Evolutionary conservation across 2,113 vertebrate genomes (phyloP).

Genomic region (Megaceryle torquata): DNA sequence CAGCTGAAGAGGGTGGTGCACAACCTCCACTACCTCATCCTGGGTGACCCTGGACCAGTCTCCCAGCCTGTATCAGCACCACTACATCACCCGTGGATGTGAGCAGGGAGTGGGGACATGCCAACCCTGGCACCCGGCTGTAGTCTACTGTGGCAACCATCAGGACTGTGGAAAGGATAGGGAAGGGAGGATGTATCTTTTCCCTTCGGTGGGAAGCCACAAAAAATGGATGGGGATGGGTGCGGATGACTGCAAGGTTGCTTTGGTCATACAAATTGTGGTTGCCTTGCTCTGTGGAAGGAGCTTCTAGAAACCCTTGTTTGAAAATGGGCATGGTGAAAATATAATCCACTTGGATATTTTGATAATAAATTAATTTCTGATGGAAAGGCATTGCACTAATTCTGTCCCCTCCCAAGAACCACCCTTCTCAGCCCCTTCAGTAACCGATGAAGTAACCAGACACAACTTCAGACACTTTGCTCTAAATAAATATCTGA

Average conservation of each 20-base stretch:
- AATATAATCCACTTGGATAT: background rate
- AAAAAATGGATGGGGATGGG: background rate
- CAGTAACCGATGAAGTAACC: constrained; percentile 17
- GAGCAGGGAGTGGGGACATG: too few relatives aligned
- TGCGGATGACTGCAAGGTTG: background rate
- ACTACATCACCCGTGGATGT: background rate
- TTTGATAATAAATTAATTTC: background rate
- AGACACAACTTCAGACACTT: background rate
- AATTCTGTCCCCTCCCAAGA: constrained; percentile 10
- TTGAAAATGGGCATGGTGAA: background rate
- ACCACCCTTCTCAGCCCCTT: background rate
- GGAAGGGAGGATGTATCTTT: background rate
- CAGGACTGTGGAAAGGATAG: background rate
- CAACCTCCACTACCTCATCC: fast-evolving
- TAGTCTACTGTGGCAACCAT: background rate
- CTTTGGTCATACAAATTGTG: fast-evolving
- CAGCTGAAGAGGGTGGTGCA: background rate
- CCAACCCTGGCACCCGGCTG: background rate
- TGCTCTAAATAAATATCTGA: constrained; percentile 19
- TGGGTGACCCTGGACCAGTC: background rate
- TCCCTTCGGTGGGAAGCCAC: background rate
- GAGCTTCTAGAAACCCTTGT: background rate
- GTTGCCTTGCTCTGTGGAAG: background rate
- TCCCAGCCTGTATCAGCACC: background rate
- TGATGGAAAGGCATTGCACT: background rate